A percentile compares a stretch with the other conserved stretches of the same genome.
Conservation (phyloP, 2,113 vertebrate genomes). For the Gorsachius goisagi region DNA sequence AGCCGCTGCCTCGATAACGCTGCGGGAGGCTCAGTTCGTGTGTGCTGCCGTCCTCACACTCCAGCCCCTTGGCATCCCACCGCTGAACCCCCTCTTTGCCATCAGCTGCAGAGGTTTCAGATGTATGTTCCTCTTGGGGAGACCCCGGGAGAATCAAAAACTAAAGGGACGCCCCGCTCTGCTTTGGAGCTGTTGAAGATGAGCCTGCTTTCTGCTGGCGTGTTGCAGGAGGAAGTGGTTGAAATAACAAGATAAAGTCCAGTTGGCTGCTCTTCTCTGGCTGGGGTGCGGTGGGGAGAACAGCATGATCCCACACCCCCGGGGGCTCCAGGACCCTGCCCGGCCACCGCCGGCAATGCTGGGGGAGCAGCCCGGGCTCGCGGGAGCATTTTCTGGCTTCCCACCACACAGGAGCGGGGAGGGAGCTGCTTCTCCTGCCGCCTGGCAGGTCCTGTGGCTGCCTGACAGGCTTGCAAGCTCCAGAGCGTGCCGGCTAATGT, state of each 20-base stretch:
- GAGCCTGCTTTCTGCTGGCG: neutral
- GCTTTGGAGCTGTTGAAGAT: neutral
- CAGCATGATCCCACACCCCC: rapidly evolving
- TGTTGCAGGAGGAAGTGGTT: neutral
- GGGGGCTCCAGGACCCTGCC: neutral
- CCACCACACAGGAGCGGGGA: neutral
- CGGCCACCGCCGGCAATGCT: rapidly evolving
- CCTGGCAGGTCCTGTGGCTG: neutral
- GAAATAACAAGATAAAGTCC: neutral
- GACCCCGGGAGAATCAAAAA: neutral
- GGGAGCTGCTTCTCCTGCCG: neutral
- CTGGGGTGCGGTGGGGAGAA: rapidly evolving
- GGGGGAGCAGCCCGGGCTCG: rapidly evolving
- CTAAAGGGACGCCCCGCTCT: neutral
- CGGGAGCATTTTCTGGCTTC: neutral
- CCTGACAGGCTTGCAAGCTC: neutral
- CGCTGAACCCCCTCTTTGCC: neutral
- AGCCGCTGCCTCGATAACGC: neutral
- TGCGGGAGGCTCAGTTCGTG: rapidly evolving
- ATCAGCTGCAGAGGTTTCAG: neutral
- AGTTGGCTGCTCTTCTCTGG: neutral
- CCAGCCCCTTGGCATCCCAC: too few relatives aligned
- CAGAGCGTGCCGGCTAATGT: rapidly evolving
- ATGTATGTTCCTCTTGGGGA: rapidly evolving
- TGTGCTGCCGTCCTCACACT: rapidly evolving